Conservation (phyloP, 2,797 vertebrate genomes). For the Silurus aristotelis region DNA sequence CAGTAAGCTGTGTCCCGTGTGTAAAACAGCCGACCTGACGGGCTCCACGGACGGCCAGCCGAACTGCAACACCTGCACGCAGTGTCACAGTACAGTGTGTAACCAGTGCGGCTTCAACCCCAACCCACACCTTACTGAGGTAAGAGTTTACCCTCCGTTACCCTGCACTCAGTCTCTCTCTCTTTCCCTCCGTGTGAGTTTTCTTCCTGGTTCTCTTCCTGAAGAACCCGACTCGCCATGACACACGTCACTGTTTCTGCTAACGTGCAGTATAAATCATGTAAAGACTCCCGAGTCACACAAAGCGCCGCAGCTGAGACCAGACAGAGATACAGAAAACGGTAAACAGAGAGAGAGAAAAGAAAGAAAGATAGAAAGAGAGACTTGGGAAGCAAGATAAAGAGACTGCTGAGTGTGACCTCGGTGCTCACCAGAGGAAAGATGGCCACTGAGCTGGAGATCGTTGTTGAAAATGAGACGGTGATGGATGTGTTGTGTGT, state of each 20-base stretch:
- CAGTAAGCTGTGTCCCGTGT: constrained; percentile 97
- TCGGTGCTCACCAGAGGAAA: constrained; percentile 12
- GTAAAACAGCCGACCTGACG: constrained; percentile 94
- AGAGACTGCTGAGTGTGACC: constrained; percentile 5
- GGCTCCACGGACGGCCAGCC: constrained; percentile 82
- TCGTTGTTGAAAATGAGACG: background rate
- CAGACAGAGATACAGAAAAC: background rate
- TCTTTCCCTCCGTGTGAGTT: no score
- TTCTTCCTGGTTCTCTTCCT: background rate
- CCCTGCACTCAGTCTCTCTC: no score
- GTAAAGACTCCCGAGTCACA: background rate
- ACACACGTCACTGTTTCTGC: background rate
- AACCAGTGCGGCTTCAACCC: constrained; percentile 99
- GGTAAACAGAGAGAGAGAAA: constrained; percentile 15
- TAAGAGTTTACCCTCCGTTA: constrained; percentile 62
- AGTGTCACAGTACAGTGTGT: constrained; percentile 93
- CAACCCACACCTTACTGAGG: constrained; percentile 97
- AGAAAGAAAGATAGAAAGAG: background rate
- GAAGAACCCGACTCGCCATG: background rate
- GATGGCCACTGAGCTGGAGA: constrained; percentile 1
- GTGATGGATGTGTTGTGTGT: constrained; percentile 1
- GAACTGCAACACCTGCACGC: constrained; percentile 93
- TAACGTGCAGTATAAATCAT: background rate
- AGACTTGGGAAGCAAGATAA: constrained; percentile 8
- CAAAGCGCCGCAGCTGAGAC: background rate